Evolutionary conservation across 2,888 invertebrate species (phyloP).

Genomic region (Parascotia fuliginaria): DNA sequence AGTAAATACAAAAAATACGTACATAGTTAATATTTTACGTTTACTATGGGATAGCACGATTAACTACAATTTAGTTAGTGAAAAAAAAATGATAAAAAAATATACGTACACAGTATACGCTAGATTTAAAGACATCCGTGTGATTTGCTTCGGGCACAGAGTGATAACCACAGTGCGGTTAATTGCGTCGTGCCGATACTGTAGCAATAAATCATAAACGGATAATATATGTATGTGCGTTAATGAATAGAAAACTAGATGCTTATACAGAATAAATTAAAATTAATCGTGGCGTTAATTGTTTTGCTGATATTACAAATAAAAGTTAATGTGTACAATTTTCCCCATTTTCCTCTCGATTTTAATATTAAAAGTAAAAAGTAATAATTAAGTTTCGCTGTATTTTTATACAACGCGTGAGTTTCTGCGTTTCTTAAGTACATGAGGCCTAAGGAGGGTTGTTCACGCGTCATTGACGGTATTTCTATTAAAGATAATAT

Average conservation of each 20-base stretch:
- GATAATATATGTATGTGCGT: constrained; percentile 72
- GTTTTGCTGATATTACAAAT: constrained; percentile 52
- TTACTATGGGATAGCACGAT: constrained; percentile 66
- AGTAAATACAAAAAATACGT: constrained; percentile 77
- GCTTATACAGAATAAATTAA: constrained; percentile 69
- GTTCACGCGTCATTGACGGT: too few relatives aligned
- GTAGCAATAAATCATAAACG: constrained; percentile 41
- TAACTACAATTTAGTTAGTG: constrained; percentile 75
- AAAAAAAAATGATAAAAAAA: constrained; percentile 63
- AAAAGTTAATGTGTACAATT: constrained; percentile 47
- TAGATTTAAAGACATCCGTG: constrained; percentile 73
- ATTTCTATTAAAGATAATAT: too few relatives aligned
- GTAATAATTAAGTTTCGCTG: constrained; percentile 64
- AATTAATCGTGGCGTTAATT: constrained; percentile 63
- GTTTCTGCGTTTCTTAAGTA: constrained; percentile 25
- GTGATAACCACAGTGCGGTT: constrained; percentile 26
- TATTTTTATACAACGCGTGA: constrained; percentile 71
- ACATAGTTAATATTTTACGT: constrained; percentile 71
- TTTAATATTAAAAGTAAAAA: constrained; percentile 53
- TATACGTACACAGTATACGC: constrained; percentile 84
- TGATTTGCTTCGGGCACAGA: constrained; percentile 48
- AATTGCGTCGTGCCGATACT: constrained; percentile 41
- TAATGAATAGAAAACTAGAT: constrained; percentile 74
- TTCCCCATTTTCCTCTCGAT: constrained; percentile 58
- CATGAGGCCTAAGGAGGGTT: too few relatives aligned